Conservation (phyloP, 2,113 vertebrate species). For the Hylia prasina region DNA sequence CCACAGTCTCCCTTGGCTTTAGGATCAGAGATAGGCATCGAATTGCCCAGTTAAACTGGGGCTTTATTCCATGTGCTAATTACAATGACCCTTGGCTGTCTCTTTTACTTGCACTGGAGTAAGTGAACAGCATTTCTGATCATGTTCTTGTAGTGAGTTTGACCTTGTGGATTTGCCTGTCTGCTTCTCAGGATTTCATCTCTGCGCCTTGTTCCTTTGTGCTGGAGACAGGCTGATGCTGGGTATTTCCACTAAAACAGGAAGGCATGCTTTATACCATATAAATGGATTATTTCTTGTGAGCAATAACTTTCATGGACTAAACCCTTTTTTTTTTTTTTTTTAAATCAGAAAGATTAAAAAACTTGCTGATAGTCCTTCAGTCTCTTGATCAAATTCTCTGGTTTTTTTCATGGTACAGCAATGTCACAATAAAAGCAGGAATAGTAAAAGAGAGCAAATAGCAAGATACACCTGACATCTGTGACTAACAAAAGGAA, state of each 20-base stretch:
- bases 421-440: not conserved
- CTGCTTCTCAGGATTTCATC: not conserved
- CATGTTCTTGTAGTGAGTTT: not conserved
- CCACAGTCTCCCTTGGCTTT: not conserved
- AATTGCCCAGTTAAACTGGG: not conserved
- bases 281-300: not conserved
- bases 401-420: not conserved
- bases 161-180: not conserved
- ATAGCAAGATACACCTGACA: not conserved
- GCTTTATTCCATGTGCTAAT: not conserved
- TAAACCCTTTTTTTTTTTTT: not conserved
- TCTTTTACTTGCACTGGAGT: not conserved
- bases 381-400: slow-evolving; percentile 31
- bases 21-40: not conserved
- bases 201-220: not conserved
- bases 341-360: not conserved
- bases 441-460: not conserved
- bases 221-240: not conserved
- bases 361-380: not conserved
- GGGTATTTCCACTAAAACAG: not conserved
- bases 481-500: not conserved
- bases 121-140: not conserved
- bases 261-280: not conserved
- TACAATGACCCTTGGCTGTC: not conserved
- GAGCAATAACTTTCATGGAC: not conserved